phyloP scores from a whole-genome alignment of 2,113 vertebrate species.

The Montifringilla adamsi region DNA sequence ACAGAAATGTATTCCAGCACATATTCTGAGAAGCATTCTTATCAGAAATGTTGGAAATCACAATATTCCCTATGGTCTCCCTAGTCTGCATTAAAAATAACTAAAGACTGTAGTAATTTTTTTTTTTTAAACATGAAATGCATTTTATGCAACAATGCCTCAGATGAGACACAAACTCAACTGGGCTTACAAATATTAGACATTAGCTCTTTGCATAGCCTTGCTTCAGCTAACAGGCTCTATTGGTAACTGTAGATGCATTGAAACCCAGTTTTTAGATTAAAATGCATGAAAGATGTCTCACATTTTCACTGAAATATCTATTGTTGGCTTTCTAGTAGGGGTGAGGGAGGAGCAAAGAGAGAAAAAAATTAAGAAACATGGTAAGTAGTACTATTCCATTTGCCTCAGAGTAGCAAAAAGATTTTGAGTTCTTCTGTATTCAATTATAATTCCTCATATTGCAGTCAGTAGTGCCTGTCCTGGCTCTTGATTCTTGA shows the following conservation, averaged over 20 bases:
- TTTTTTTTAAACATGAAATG: constrained; percentile 59
- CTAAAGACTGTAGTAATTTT: constrained; percentile 52
- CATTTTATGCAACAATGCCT: constrained; percentile 72
- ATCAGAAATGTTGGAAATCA: constrained; percentile 66
- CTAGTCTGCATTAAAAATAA: constrained; percentile 69
- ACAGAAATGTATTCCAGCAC: constrained; percentile 38
- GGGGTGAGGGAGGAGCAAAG: not conserved
- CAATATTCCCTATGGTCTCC: constrained; percentile 59
- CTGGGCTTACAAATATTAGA: constrained; percentile 66
- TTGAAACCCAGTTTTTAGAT: constrained; percentile 59
- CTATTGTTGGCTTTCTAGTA: not conserved
- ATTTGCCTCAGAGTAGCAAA: not conserved
- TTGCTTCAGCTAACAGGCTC: constrained; percentile 59
- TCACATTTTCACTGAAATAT: not conserved
- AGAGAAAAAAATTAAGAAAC: not conserved
- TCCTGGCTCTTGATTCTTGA: not conserved
- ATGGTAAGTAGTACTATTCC: not conserved
- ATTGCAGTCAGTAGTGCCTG: not conserved
- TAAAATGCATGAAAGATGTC: constrained; percentile 69
- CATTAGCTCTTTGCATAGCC: constrained; percentile 39
- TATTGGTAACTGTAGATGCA: constrained; percentile 50
- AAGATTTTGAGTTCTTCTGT: not conserved
- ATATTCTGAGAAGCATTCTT: constrained; percentile 45
- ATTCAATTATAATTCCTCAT: not conserved
- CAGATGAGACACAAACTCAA: constrained; percentile 60